Base-by-base conservation (phyloP, 2,888 invertebrate genomes). In the Timema cristinae region DNA sequence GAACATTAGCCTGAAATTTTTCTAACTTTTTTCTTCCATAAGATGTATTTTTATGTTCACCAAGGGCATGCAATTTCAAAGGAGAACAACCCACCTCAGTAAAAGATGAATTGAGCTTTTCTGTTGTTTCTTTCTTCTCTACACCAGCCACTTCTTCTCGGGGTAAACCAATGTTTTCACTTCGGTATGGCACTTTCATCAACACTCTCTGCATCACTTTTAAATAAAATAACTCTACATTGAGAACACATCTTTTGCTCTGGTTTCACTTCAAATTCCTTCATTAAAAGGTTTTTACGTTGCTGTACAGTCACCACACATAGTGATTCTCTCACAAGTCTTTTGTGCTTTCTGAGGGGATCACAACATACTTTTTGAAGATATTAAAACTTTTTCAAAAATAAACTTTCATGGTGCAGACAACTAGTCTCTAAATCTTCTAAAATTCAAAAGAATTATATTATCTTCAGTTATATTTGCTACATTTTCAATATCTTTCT, bases 191-290 rank as follows among this genome's bases (percentile, higher is more conserved):
- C 11, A 10, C 11, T 11, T 11, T 11, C 11, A 11, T 56, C 15
- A 15, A 16, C 56, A 56, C 56, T 4, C 7, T 9, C 56, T 16
- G 7, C 56, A 56, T 56, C 10, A 56, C 56, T 13, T 56, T 56
- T 56, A 56, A 56, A 56, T 16, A 56, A 13, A 56, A 56, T 56
- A 56, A 6, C 56, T 56, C 56, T 56, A 56, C 56, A 56, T 10
- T 56, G 56, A 56, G 56, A 56, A 16, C 56, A 56, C 7, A 56
- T 13, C 16, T 7, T 56, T 56, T 56, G 56, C 11, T 50, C 67
- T 67, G 48, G 67, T 67, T 67, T 67, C 50, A 67, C 50, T 67
- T 67, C 8, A 50, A 48, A 50, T n/a, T 7, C 49, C 13, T 67
- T 67, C 50, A 47, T 11, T 13, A 50, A 13, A n/a, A 50, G 6